Evolutionary conservation across 1,140 invertebrate species (phyloP).

Genomic region (Lycorma delicatula): DNA sequence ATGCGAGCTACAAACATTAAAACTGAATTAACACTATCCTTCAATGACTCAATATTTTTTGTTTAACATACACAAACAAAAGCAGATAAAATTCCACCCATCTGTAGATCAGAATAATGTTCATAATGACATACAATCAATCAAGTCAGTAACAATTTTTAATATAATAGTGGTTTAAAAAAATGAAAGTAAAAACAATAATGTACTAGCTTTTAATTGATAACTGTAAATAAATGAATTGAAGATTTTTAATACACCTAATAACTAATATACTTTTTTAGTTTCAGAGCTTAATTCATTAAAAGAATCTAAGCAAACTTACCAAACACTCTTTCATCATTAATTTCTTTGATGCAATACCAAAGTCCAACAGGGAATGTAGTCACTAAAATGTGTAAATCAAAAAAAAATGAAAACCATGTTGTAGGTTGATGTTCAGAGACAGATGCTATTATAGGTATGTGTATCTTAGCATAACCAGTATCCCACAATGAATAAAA

Average conservation of each 20-base stretch:
- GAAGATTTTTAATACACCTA: no score
- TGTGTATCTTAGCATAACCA: conserved; percentile 99
- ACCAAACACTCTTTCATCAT: conserved; percentile 98
- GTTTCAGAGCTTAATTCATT: no score
- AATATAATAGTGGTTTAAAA: not conserved
- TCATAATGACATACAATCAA: no score
- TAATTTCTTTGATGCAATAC: conserved; percentile 97
- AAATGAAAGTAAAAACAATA: not conserved
- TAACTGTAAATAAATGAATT: no score
- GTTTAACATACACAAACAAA: no score
- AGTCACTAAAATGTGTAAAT: conserved; percentile 93
- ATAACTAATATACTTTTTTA: no score
- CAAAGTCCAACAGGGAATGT: conserved; percentile 97
- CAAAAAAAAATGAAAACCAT: conserved; percentile 99
- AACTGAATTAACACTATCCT: no score
- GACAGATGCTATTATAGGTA: conserved; percentile 98
- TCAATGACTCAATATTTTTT: no score
- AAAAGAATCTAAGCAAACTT: conserved; percentile 38
- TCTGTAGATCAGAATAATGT: no score
- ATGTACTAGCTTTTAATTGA: no score
- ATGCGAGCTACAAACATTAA: no score
- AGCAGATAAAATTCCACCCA: no score
- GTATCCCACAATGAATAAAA: conserved; percentile 99
- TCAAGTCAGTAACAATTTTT: not conserved
- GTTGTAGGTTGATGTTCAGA: conserved; percentile 99